A percentile compares a stretch with the other conserved stretches of the same genome.
These are phyloP conservation scores for Prenolepis imparis DNA, from an alignment of 2,888 invertebrate species.

Conservation along the genomic window DNA sequence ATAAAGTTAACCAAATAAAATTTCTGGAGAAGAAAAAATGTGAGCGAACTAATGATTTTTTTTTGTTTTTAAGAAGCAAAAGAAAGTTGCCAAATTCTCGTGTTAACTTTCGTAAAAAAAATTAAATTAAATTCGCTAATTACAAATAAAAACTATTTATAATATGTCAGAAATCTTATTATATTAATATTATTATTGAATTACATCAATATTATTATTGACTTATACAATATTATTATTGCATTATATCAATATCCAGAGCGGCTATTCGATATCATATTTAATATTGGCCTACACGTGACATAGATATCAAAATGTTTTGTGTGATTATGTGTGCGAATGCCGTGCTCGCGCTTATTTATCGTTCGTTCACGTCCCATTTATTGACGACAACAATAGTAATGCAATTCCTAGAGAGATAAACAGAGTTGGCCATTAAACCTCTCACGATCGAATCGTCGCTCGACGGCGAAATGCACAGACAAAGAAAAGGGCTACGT, in stretches of 20 bases:
- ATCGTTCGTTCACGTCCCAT: neutral
- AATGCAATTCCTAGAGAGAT: constrained; percentile 22
- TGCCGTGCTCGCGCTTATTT: constrained; percentile 15
- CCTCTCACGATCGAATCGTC: constrained; percentile 12
- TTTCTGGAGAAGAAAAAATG: too few relatives aligned
- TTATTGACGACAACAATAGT: constrained; percentile 17
- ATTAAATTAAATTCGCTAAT: neutral
- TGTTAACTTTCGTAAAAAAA: neutral
- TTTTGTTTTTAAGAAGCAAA: neutral
- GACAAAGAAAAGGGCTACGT: constrained; percentile 56
- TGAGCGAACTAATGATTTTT: neutral
- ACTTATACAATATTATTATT: neutral
- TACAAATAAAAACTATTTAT: neutral
- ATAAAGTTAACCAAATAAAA: too few relatives aligned
- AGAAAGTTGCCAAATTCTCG: neutral
- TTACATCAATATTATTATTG: neutral
- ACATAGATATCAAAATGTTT: constrained; percentile 6
- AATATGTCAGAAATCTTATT: neutral
- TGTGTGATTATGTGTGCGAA: constrained; percentile 20
- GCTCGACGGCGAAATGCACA: neutral
- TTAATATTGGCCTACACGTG: neutral
- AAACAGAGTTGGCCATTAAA: constrained; percentile 23
- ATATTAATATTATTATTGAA: too few relatives aligned
- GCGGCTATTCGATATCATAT: neutral
- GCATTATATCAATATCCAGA: neutral